Percentiles rank a stretch among this genome's conserved stretches.
These are phyloP conservation scores for Drosophila tani DNA, from an alignment of 1,140 invertebrate species.

Conservation along the genomic window DNA sequence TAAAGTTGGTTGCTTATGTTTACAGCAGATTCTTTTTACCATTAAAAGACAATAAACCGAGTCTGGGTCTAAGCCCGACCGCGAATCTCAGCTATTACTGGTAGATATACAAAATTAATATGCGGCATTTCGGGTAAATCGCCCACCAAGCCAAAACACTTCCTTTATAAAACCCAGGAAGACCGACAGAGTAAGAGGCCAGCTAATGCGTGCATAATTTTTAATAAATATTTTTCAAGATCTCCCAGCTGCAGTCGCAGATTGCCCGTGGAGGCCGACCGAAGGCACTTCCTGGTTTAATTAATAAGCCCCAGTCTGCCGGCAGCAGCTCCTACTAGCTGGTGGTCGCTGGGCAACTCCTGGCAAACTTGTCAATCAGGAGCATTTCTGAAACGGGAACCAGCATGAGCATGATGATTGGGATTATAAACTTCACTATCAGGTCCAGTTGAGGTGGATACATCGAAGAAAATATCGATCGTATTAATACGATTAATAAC, in stretches of 20 bases:
- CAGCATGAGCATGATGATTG: conserved; percentile 55
- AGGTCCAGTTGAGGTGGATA: conserved; percentile 5
- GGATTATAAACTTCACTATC: conserved; percentile 70
- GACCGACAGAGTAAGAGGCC: conserved; percentile 17
- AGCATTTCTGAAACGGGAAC: conserved; percentile 54
- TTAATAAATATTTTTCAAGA: conserved; percentile 82
- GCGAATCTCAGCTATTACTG: conserved; percentile 49
- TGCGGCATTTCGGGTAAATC: conserved; percentile 76
- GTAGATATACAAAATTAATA: conserved; percentile 60
- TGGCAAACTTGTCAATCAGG: conserved; percentile 73
- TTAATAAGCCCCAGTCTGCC: conserved; percentile 51
- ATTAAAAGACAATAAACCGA: conserved; percentile 65
- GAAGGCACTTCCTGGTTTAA: conserved; percentile 78
- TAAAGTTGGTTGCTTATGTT: conserved; percentile 52
- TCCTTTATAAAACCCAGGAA: conserved; percentile 64
- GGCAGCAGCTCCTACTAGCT: not conserved
- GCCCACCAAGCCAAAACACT: conserved; percentile 71
- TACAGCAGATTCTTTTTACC: conserved; percentile 60
- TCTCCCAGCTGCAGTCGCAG: conserved; percentile 62
- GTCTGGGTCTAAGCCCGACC: conserved; percentile 35
- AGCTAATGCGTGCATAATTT: conserved; percentile 81
- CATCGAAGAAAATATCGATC: not conserved
- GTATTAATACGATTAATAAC: too few relatives aligned
- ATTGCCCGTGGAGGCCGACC: conserved; percentile 39
- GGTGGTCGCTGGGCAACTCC: conserved; percentile 1